Conservation (phyloP, 64 coral and sea anemone species). For the Orbicella faveolata region DNA sequence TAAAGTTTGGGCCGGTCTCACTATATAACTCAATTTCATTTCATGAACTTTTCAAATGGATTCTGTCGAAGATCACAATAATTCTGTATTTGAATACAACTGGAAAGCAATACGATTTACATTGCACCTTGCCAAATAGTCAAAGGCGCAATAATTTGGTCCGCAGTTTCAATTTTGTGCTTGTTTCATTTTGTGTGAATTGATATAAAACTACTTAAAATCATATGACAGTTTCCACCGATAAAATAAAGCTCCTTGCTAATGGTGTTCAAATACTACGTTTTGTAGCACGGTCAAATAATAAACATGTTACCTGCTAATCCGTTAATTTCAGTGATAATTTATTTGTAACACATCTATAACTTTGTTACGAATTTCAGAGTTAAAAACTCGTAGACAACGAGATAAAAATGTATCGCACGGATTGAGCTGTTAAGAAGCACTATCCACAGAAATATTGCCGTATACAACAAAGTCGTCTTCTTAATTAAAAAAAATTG, state of each 20-base stretch:
- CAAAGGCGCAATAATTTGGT: too few relatives aligned
- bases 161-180: too few relatives aligned
- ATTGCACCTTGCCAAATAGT: too few relatives aligned
- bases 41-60: too few relatives aligned
- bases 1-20: too few relatives aligned
- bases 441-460: background rate
- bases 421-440: background rate
- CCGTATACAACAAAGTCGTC: background rate
- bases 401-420: background rate
- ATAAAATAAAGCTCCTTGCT: background rate
- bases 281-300: background rate
- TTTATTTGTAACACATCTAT: background rate
- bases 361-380: background rate
- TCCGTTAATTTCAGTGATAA: slow-evolving; percentile 17
- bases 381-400: background rate
- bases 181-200: too few relatives aligned
- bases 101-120: too few relatives aligned
- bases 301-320: slow-evolving; percentile 4
- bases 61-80: too few relatives aligned
- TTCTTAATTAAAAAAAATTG: background rate
- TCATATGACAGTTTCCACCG: too few relatives aligned
- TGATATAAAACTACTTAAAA: too few relatives aligned
- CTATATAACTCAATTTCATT: too few relatives aligned
- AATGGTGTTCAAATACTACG: background rate
- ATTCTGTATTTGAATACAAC: too few relatives aligned